phyloP scores from a whole-genome alignment of 2,113 vertebrate genomes.

The Vanacampus margaritifer region DNA sequence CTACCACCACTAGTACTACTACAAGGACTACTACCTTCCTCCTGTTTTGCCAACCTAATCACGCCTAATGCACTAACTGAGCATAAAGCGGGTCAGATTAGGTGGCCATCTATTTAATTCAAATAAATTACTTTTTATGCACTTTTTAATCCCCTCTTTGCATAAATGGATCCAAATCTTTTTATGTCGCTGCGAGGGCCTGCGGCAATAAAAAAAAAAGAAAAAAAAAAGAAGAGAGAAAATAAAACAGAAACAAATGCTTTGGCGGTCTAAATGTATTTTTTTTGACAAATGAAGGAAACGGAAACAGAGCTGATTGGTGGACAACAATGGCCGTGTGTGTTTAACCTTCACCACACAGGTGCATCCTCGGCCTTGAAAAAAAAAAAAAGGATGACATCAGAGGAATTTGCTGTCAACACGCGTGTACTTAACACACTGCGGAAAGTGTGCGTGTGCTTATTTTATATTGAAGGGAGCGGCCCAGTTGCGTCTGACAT shows the following conservation, averaged over 20 bases:
- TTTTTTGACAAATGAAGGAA: constrained; percentile 4
- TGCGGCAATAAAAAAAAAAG: not conserved
- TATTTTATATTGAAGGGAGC: not conserved
- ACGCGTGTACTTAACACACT: constrained; percentile 34
- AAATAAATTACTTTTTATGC: constrained; percentile 52
- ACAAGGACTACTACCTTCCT: not conserved
- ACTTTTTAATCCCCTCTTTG: constrained; percentile 48
- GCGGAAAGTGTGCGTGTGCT: constrained; percentile 32
- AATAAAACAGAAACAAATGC: not conserved
- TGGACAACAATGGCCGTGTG: constrained; percentile 41
- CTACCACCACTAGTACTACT: not conserved
- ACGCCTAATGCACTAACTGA: constrained; percentile 17
- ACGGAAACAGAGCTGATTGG: constrained; percentile 25
- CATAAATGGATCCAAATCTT: constrained; percentile 49
- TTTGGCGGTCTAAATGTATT: not conserved
- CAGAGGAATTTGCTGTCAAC: constrained; percentile 60
- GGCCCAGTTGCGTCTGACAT: not conserved
- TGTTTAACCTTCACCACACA: constrained; percentile 56
- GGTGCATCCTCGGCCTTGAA: constrained; percentile 61
- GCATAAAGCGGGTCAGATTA: constrained; percentile 46
- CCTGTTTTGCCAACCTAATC: not conserved
- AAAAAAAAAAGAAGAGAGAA: not conserved
- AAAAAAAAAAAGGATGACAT: constrained; percentile 47
- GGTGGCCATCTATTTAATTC: constrained; percentile 51
- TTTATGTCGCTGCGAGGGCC: constrained; percentile 31